Conservation (phyloP, 2,113 vertebrate species). For the Triplophysa rosa region DNA sequence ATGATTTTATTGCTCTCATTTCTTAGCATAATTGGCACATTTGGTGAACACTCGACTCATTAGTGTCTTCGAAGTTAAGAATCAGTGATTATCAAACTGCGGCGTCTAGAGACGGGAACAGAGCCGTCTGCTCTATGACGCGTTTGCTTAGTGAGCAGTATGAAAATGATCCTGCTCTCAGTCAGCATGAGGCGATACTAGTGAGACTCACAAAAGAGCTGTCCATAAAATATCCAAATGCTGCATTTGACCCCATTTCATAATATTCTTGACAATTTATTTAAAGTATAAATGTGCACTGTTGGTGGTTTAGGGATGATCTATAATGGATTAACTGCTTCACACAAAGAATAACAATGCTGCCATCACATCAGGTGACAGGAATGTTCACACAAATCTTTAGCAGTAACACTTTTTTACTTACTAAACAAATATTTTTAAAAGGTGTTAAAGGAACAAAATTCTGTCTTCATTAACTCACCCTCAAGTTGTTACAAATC, state of each 20-base stretch:
- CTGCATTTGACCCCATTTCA: not conserved
- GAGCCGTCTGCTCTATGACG: conserved; percentile 2
- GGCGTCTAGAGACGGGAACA: conserved; percentile 4
- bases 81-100: not conserved
- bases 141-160: conserved; percentile 54
- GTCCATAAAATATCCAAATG: conserved; percentile 14
- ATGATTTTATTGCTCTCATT: not conserved
- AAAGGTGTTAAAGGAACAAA: too few species aligned
- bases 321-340: conserved; percentile 8
- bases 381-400: not conserved
- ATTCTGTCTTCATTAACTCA: too few species aligned
- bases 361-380: not conserved
- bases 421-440: too few species aligned
- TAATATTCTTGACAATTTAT: not conserved
- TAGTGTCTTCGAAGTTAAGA: not conserved
- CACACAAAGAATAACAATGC: not conserved
- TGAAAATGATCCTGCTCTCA: conserved; percentile 51
- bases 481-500: too few species aligned
- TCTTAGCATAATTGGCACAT: conserved; percentile 30
- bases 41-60: conserved; percentile 9
- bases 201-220: not conserved
- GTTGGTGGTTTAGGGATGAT: conserved; percentile 12
- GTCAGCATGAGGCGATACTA: not conserved
- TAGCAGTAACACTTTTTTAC: too few species aligned
- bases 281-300: not conserved